Evolutionary conservation across 2,888 invertebrate genomes (phyloP).

Genomic region (Alcis repandata): DNA sequence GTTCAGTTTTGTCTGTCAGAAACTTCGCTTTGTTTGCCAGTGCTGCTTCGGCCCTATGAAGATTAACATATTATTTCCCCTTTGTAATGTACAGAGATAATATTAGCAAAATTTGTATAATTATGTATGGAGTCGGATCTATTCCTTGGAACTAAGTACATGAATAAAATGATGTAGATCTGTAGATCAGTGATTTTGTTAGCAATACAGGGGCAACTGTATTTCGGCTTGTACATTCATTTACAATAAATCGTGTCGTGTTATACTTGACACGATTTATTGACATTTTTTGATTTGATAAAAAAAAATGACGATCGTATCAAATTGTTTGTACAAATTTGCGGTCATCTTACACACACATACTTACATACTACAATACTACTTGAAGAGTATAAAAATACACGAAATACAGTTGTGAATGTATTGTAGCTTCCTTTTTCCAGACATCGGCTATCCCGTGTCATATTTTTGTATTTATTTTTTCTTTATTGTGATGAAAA

Average conservation of each 20-base stretch:
- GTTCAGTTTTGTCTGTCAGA: not conserved
- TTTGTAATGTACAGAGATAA: slow-evolving; percentile 45
- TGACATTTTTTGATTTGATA: too few species aligned
- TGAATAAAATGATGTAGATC: slow-evolving; percentile 36
- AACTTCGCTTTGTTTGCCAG: not conserved
- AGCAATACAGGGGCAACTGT: slow-evolving; percentile 9
- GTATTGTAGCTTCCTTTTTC: slow-evolving; percentile 5
- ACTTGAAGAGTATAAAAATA: not conserved
- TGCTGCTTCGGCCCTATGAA: not conserved
- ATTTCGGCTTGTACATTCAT: not conserved
- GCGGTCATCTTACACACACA: too few species aligned
- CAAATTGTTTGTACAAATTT: too few species aligned
- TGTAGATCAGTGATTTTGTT: slow-evolving; percentile 26
- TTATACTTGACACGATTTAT: too few species aligned
- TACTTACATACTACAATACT: too few species aligned
- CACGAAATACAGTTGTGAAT: not conserved
- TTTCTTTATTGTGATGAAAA: slow-evolving; percentile 71
- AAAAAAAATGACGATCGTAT: too few species aligned
- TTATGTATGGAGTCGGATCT: slow-evolving; percentile 35
- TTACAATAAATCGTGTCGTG: too few species aligned
- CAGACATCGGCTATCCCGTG: slow-evolving; percentile 51
- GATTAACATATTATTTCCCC: slow-evolving; percentile 19
- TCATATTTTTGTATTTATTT: slow-evolving; percentile 73
- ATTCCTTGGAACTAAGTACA: slow-evolving; percentile 35
- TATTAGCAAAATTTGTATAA: slow-evolving; percentile 42